Base-by-base conservation (phyloP, 1,140 invertebrate species). In the Lutraria rhynchaena region DNA sequence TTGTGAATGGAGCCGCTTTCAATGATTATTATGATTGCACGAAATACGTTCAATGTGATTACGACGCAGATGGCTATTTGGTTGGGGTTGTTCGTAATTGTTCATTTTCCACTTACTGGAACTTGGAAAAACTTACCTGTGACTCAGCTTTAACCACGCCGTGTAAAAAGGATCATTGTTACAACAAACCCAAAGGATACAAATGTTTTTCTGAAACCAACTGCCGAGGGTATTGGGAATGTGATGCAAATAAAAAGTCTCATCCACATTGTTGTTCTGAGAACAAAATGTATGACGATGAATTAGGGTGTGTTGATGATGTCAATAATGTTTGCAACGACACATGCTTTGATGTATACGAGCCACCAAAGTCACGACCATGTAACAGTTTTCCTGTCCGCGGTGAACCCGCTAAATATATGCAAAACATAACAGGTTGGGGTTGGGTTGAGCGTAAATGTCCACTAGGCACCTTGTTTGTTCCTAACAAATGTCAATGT, bases 21-120 rank as follows among this genome's bases (percentile, higher is more conserved):
- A 86, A 85, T 31, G 69, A 63, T 13, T 85, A 87, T 51, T 65
- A 29, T 15, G 85, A 88, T 31, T 89, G 88, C 65, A 78, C 86
- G 73, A 87, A 87, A 55, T 89, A 83, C 63, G 55, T 87, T 17
- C 86, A 88, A 37, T 89, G 88, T 67, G 83, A 83, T 78, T 82
- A 83, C 51, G 60, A 77, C 9, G 51, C 49, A 15, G 29, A 78
- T 13, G 53, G 41, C 11, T 27, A n/a, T 13, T 57, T 85, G 3
- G 60, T 61, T 27, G 86, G 81, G n/a, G 82, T 83, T 29, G 76
- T 85, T 19, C 58, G 73, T 55, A 17, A 81, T 2, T 89, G 88
- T 71, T 74, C 85, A 1, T 78, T 76, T 51, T 86, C 85, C 22
- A 81, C 82, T 13, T 85, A 77, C 78, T 89, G 87, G 87, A 75